These are phyloP conservation scores for Galbula dea DNA, from an alignment of 2,113 vertebrate genomes.

Conservation along the genomic window DNA sequence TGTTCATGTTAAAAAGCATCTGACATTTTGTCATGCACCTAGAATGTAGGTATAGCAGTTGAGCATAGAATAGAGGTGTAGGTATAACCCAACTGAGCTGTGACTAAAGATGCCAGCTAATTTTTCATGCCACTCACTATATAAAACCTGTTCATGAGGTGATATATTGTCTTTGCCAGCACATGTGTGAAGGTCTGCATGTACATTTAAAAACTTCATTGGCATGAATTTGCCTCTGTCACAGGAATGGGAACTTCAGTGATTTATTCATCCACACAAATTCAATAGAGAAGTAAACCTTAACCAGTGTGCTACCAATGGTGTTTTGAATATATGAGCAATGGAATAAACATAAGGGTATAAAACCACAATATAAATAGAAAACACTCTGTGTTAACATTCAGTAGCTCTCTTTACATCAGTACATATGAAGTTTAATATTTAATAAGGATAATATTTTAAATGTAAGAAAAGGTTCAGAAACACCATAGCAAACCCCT, in stretches of 20 bases:
- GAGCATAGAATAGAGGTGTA: not conserved
- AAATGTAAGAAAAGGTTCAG: not conserved
- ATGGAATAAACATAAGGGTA: not conserved
- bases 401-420: not conserved
- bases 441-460: not conserved
- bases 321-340: not conserved
- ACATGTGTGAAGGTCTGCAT: not conserved
- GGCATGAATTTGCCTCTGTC: not conserved
- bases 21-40: not conserved
- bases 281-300: not conserved
- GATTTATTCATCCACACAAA: not conserved
- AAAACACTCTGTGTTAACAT: not conserved
- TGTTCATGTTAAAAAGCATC: not conserved
- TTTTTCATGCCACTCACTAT: not conserved
- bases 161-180: not conserved
- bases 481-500: not conserved
- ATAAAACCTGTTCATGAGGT: constrained; percentile 27
- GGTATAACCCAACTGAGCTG: not conserved
- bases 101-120: constrained; percentile 39
- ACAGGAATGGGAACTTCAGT: not conserved
- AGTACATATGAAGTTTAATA: not conserved
- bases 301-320: not conserved
- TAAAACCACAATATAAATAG: not conserved
- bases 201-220: not conserved
- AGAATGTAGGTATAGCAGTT: constrained; percentile 8